Conservation (phyloP, 2,797 vertebrate species). For the Crocidura indochinensis region DNA sequence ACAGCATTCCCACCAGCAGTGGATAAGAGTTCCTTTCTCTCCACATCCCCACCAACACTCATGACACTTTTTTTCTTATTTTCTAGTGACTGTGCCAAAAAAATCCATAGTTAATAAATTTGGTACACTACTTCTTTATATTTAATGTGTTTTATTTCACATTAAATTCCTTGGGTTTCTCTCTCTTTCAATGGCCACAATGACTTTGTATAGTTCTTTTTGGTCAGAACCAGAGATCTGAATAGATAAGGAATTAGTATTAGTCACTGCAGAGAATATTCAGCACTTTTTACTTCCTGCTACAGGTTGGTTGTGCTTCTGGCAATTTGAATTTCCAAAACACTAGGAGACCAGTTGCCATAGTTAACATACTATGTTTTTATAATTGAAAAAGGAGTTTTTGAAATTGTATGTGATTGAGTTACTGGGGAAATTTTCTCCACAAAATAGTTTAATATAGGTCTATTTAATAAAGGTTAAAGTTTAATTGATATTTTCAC, state of each 20-base stretch:
- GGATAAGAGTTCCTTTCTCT: too few relatives aligned
- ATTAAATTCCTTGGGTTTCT: not conserved
- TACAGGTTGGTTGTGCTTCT: too few relatives aligned
- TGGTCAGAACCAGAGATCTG: not conserved
- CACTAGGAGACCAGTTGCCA: not conserved
- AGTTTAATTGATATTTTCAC: conserved; percentile 38
- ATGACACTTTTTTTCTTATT: not conserved
- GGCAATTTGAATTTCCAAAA: not conserved
- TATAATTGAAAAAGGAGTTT: not conserved
- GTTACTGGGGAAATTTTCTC: not conserved
- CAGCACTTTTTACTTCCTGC: not conserved
- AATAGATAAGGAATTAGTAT: not conserved
- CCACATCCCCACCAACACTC: too few relatives aligned
- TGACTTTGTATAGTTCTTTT: not conserved
- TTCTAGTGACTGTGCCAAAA: not conserved
- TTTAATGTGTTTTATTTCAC: not conserved
- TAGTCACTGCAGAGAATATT: not conserved
- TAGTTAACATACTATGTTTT: not conserved
- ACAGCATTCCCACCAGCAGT: too few relatives aligned
- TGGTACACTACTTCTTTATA: not conserved
- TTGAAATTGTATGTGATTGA: not conserved
- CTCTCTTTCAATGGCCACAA: not conserved
- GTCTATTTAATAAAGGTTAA: not conserved
- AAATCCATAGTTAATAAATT: not conserved
- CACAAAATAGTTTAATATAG: not conserved